Evolutionary conservation across 2,113 vertebrate species (phyloP).

Genomic region (Syngnathus typhle): DNA sequence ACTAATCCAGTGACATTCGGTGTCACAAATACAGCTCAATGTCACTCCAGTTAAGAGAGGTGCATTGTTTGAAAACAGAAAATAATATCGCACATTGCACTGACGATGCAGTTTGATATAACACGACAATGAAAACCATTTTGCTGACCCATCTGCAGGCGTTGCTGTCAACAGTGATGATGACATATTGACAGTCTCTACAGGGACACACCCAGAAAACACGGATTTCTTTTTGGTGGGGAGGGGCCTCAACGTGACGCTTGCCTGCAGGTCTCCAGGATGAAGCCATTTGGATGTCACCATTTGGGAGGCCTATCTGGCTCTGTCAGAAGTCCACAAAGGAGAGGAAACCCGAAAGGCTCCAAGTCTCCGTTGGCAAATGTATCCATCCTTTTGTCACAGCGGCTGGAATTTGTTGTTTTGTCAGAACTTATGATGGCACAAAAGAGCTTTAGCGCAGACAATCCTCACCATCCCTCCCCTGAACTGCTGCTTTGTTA

Average conservation of each 20-base stretch:
- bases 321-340: slow-evolving; percentile 48
- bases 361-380: slow-evolving; percentile 43
- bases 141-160: slow-evolving; percentile 59
- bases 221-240: slow-evolving; percentile 53
- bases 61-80: slow-evolving; percentile 39
- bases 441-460: slow-evolving; percentile 19
- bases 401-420: slow-evolving; percentile 18
- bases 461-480: not conserved
- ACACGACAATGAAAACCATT: slow-evolving; percentile 42
- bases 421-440: slow-evolving; percentile 12
- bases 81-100: slow-evolving; percentile 13
- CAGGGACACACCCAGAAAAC: slow-evolving; percentile 37
- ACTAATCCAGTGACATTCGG: slow-evolving; percentile 38
- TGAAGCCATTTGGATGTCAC: slow-evolving; percentile 68
- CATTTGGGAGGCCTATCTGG: slow-evolving; percentile 55
- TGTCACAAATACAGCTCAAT: slow-evolving; percentile 39
- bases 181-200: slow-evolving; percentile 66
- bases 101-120: slow-evolving; percentile 35
- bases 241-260: slow-evolving; percentile 56
- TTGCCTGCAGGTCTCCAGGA: slow-evolving; percentile 53
- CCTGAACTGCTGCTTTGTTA: slow-evolving; percentile 24
- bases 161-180: slow-evolving; percentile 59
- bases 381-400: slow-evolving; percentile 33
- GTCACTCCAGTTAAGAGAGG: slow-evolving; percentile 28
- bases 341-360: slow-evolving; percentile 39